phyloP scores from a whole-genome alignment of 1,140 invertebrate genomes.

The Zophobas atratus region DNA sequence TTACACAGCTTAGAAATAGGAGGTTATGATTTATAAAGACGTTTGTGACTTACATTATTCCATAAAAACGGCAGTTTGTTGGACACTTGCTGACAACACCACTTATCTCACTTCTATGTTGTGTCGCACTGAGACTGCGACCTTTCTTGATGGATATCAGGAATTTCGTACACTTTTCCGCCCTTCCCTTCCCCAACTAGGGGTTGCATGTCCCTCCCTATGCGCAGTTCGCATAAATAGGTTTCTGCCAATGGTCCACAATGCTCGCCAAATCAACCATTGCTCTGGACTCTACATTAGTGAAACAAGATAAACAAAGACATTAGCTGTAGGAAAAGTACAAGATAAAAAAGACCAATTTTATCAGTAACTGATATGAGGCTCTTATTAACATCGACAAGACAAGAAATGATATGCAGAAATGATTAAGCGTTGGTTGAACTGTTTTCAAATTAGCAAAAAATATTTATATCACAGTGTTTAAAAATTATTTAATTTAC shows the following conservation, averaged over 20 bases:
- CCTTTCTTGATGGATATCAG: conserved; percentile 20
- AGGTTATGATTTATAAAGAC: conserved; percentile 4
- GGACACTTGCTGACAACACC: conserved; percentile 24
- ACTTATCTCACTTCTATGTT: conserved; percentile 20
- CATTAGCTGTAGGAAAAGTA: not conserved
- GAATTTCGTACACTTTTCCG: conserved; percentile 51
- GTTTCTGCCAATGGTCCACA: conserved; percentile 19
- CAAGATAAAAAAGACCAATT: not conserved
- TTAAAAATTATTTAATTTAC: too few relatives aligned
- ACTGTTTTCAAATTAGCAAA: too few relatives aligned
- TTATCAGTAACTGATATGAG: not conserved
- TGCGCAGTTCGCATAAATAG: conserved; percentile 31
- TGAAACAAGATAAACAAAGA: not conserved
- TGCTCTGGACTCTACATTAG: not conserved
- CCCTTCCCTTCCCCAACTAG: conserved; percentile 59
- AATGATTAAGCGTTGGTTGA: too few relatives aligned
- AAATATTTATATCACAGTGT: too few relatives aligned
- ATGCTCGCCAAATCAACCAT: conserved; percentile 3
- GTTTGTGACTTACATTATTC: conserved; percentile 9
- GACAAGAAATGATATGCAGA: too few relatives aligned
- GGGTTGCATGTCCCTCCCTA: conserved; percentile 57
- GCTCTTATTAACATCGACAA: not conserved
- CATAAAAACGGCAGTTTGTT: conserved; percentile 25
- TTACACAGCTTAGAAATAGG: too few relatives aligned
- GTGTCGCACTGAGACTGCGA: conserved; percentile 2